Base-by-base conservation (phyloP, 2,888 invertebrate species). In the Leptodirus hochenwartii region DNA sequence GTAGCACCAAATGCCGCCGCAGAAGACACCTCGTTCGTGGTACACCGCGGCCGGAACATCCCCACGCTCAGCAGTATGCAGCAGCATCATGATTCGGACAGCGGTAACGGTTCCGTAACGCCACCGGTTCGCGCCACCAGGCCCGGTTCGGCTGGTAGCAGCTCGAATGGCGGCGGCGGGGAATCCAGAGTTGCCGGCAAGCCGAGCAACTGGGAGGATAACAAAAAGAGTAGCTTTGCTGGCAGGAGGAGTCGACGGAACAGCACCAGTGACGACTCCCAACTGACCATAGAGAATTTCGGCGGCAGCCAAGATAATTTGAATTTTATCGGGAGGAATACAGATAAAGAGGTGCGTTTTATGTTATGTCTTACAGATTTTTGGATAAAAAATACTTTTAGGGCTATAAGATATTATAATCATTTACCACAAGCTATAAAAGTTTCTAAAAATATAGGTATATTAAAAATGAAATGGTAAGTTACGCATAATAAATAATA, bases 221-320 rank as follows among this genome's bases (percentile, higher is more conserved):
- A 64, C 38, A 62, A 71, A 43, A 66, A 70, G 49, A 66, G 66
- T 27, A 69, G 69, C 33, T 85, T 74, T 58, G 82, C 81, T 32
- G 87, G 84, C 25, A 68, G 84, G 3, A 66, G 87, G 25, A 87
- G 85, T 25, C 64, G 87, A 11, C 65, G 85, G 37, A 82, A 84
- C 49, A 87, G 85, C 39, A 64, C 80, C 28, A 69, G 72, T 36
- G 87, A 87, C 50, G 87, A 88, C 50, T 84, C 82, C 17, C 84
- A 87, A 53, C 62, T 88, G 41, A 88, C 87, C 0, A 79, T 87
- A 31, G 88, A 88, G 59, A 88, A 88, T 59, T 87, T 88, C 54
- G 87, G 88, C 26, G 88, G 88, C 33, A 82, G 82, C 39, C 85
- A 85, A 61, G 87, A 88, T 54, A 74, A 85, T 43, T 54, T 87